Percentiles rank a stretch among this genome's conserved stretches.
Conservation (phyloP, 1,140 invertebrate species). For the Drosophila navojoa region DNA sequence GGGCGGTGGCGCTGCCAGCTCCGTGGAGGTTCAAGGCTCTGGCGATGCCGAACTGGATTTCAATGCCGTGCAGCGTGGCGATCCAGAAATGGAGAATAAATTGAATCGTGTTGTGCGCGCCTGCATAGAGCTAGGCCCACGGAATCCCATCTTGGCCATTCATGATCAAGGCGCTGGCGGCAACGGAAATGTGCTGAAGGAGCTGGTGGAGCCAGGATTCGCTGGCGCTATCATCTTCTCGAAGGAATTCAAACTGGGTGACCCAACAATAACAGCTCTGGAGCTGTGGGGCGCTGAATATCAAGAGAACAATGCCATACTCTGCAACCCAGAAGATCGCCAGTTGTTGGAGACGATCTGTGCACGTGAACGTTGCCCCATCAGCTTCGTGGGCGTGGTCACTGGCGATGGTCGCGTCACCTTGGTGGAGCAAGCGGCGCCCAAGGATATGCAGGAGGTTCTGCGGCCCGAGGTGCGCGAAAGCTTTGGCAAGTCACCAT, state of each 20-base stretch:
- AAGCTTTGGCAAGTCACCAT: constrained; percentile 81
- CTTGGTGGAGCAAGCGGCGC: constrained; percentile 87
- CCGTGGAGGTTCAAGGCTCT: constrained; percentile 95
- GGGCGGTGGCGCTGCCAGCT: constrained; percentile 97
- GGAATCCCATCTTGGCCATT: constrained; percentile 94
- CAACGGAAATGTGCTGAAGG: constrained; percentile 99
- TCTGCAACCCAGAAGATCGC: constrained; percentile 89
- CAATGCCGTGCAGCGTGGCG: constrained; percentile 97
- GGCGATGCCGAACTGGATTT: constrained; percentile 95
- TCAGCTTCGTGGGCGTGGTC: constrained; percentile 96
- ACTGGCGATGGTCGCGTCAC: constrained; percentile 94
- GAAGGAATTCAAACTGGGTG: constrained; percentile 94
- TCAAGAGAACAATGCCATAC: constrained; percentile 97
- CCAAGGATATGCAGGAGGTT: constrained; percentile 79
- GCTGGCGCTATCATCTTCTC: constrained; percentile 95
- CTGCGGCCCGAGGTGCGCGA: constrained; percentile 26
- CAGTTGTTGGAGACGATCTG: constrained; percentile 89
- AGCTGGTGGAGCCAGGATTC: constrained; percentile 93
- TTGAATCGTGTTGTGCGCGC: constrained; percentile 96
- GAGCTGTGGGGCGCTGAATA: constrained; percentile 99
- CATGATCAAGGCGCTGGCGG: constrained; percentile 93
- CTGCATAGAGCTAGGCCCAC: constrained; percentile 91
- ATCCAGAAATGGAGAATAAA: constrained; percentile 99
- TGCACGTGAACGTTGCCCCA: constrained; percentile 94
- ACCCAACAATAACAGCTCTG: constrained; percentile 95